Evolutionary conservation across 2,888 invertebrate species (phyloP).

Genomic region (Ametastegia equiseti): DNA sequence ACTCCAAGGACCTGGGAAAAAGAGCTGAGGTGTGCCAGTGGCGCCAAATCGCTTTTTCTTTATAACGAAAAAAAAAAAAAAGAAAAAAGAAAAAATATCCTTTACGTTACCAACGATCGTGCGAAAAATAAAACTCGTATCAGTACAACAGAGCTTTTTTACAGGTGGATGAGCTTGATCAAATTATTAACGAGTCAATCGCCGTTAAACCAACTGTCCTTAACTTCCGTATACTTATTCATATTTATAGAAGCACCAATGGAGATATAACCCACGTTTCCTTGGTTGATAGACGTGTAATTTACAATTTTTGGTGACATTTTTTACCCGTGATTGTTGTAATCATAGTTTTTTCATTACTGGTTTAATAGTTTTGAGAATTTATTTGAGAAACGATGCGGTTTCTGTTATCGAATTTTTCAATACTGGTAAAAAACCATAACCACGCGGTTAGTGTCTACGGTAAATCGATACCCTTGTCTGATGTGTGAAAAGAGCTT

Average conservation of each 20-base stretch:
- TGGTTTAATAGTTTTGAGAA: no score
- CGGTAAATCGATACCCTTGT: constrained; percentile 68
- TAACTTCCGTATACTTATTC: neutral
- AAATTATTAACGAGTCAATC: neutral
- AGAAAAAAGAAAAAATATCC: constrained; percentile 23
- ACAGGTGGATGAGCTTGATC: neutral
- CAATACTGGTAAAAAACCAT: neutral
- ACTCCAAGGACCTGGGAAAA: constrained; percentile 4
- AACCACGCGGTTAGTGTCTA: constrained; percentile 43
- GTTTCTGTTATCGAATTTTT: constrained; percentile 10
- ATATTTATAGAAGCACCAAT: no score
- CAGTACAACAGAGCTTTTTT: neutral
- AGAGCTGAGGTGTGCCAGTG: neutral
- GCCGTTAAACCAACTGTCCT: neutral
- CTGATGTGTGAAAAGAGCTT: constrained; percentile 43
- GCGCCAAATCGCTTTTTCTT: neutral
- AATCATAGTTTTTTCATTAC: no score
- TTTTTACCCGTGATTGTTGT: neutral
- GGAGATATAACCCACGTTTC: no score
- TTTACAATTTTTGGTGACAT: neutral
- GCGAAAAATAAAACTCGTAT: neutral
- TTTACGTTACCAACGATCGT: neutral
- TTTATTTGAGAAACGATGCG: no score
- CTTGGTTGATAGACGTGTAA: neutral
- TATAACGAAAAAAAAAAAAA: no score